These are phyloP conservation scores for Microplitis manilae DNA, from an alignment of 2,888 invertebrate genomes.

Conservation along the genomic window DNA sequence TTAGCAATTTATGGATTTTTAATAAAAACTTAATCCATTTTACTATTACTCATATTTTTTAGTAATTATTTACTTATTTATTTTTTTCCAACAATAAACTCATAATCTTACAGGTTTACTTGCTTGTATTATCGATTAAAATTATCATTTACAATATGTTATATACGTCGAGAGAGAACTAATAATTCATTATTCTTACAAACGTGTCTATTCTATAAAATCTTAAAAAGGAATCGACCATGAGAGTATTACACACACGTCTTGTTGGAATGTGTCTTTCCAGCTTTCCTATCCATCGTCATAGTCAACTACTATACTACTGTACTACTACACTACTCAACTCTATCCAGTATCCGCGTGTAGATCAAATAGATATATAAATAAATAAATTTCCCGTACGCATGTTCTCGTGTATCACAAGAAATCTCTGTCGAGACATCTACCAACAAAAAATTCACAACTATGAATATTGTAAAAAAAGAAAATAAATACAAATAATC, in stretches of 20 bases:
- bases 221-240: constrained; percentile 52
- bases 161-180: neutral
- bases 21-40: neutral
- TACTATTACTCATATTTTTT: neutral
- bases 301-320: constrained; percentile 34
- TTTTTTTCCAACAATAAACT: constrained; percentile 35
- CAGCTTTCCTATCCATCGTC: constrained; percentile 42
- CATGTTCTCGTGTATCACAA: constrained; percentile 32
- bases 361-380: constrained; percentile 44
- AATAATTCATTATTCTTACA: constrained; percentile 16
- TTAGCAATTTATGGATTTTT: neutral
- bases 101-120: constrained; percentile 18
- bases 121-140: neutral
- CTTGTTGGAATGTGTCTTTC: constrained; percentile 41
- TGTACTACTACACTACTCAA: neutral
- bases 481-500: constrained; percentile 1
- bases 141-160: constrained; percentile 27
- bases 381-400: constrained; percentile 38
- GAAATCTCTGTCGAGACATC: constrained; percentile 23
- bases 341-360: constrained; percentile 31
- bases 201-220: constrained; percentile 47
- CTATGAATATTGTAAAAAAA: neutral
- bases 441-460: neutral
- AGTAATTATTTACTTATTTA: neutral
- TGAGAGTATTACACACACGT: constrained; percentile 53